Evolutionary conservation across 2,797 vertebrate species (phyloP), one percentile per base, ranked within the genome.

Genomic region (Diglossa cyanea): DNA sequence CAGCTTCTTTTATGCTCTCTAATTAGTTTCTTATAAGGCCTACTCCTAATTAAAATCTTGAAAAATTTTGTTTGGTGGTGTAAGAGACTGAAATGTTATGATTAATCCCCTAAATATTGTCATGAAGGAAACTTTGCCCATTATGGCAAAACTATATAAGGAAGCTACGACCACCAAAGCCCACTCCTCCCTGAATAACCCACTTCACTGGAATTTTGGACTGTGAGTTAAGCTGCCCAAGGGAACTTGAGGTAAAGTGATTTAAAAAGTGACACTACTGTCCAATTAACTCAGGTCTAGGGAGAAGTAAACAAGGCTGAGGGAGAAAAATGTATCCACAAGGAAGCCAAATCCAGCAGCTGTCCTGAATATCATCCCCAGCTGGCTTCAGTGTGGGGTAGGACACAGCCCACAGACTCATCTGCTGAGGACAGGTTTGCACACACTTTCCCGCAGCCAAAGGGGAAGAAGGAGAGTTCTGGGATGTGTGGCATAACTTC

Each of bases 381-480:
- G 11, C 16, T 37, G 24, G 9, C 6, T 54, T 68, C 17, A 14
- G 4, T 8, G 13, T 61, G 3, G 7, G 13, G 7, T 3, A 45
- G 39, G 30, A 4, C 6, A 25, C 5, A 68, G 54, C 13, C 18
- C 30, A 30, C 19, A 24, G 28, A 17, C 16, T 53, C 39, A 24
- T 20, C 19, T 51, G 45, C 61, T 51, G n/a, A 24, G 13, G 15
- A 16, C 33, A 45, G 39, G 16, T 24, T 60, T 45, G 54, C 19
- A 53, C 39, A 33, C 16, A 30, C 19, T 60, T 17, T 6, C 7
- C 19, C 0, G 0, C 8, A 30, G 2, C 10, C 33, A 17, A 19
- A 13, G 13, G 14, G 3, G 13, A 51, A 67, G 24, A 24, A 68
- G 40, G 20, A 39, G 30, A 25, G 17, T 21, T 53, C 48, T 61